Evolutionary conservation across 1,140 invertebrate species (phyloP).

Genomic region (Melipona quadrifasciata): DNA sequence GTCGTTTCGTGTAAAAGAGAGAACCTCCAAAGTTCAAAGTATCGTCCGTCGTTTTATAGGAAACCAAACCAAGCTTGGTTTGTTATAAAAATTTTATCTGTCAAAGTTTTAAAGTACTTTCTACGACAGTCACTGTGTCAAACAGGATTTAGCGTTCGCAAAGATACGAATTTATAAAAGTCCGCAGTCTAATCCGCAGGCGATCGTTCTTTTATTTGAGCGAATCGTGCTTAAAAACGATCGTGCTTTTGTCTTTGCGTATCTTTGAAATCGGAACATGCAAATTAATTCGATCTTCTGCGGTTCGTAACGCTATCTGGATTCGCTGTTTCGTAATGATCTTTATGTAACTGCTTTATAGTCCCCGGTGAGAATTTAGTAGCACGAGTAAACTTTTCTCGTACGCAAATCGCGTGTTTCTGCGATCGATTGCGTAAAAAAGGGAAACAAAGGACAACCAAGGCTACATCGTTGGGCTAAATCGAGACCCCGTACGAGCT

Average conservation of each 20-base stretch:
- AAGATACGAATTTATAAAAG: too few relatives aligned
- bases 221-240: background rate
- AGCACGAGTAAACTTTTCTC: slow-evolving; percentile 6
- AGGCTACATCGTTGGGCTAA: background rate
- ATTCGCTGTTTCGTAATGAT: slow-evolving; percentile 66
- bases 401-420: background rate
- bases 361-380: slow-evolving; percentile 35
- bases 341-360: slow-evolving; percentile 65
- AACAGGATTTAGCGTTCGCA: too few relatives aligned
- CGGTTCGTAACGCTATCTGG: slow-evolving; percentile 61
- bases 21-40: too few relatives aligned
- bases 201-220: background rate
- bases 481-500: background rate
- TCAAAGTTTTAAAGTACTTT: too few relatives aligned
- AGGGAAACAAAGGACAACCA: background rate
- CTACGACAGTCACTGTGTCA: too few relatives aligned
- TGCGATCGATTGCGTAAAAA: background rate
- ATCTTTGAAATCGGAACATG: slow-evolving; percentile 31
- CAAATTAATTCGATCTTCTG: slow-evolving; percentile 53
- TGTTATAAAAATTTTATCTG: too few relatives aligned
- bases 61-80: too few relatives aligned
- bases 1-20: too few relatives aligned
- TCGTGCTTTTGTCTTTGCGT: background rate
- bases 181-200: too few relatives aligned
- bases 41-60: too few relatives aligned